Conservation (phyloP, 2,113 vertebrate species). For the Plectropomus leopardus region DNA sequence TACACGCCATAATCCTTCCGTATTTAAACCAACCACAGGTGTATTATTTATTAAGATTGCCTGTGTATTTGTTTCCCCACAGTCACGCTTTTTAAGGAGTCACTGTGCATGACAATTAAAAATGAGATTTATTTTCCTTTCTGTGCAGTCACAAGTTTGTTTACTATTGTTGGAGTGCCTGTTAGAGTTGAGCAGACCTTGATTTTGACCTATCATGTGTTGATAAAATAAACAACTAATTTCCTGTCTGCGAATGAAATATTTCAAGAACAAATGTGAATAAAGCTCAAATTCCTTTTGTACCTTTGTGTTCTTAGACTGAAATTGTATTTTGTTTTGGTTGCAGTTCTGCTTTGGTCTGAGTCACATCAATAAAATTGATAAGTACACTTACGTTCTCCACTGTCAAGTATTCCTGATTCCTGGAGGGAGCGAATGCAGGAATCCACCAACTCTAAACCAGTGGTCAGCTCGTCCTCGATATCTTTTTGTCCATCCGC, state of each 20-base stretch:
- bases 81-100: neutral
- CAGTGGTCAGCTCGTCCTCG: conserved; percentile 98
- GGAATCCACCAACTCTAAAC: conserved; percentile 97
- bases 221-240: conserved; percentile 2
- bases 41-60: neutral
- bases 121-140: neutral
- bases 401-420: conserved; percentile 95
- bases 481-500: conserved; percentile 97
- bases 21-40: conserved; percentile 20
- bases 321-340: conserved; percentile 11
- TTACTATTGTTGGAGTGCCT: conserved; percentile 1
- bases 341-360: neutral
- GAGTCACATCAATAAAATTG: neutral
- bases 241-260: neutral
- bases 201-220: conserved; percentile 8
- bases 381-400: conserved; percentile 90
- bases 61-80: neutral
- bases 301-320: neutral
- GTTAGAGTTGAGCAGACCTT: conserved; percentile 1
- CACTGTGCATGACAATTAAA: conserved; percentile 11
- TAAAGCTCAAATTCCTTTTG: neutral
- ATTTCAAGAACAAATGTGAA: neutral
- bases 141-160: conserved; percentile 11
- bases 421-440: conserved; percentile 98
- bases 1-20: neutral